These are phyloP conservation scores for Atherinomorus stipes DNA, from an alignment of 2,113 vertebrate genomes.

Conservation along the genomic window DNA sequence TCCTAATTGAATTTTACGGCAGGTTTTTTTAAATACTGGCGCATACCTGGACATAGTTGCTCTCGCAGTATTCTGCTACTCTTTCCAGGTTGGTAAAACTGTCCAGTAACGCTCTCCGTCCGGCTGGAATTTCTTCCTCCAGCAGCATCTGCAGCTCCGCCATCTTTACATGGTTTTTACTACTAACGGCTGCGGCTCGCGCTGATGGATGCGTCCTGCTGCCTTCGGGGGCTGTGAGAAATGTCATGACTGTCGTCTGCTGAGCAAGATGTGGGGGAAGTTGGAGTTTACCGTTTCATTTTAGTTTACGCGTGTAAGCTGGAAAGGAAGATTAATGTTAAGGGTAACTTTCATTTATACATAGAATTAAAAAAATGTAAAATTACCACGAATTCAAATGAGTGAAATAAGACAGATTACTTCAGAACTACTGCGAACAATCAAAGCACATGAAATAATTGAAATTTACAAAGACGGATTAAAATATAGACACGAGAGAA, in stretches of 20 bases:
- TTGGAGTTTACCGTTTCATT: neutral
- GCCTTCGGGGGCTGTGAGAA: conserved; percentile 46
- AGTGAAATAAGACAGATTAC: too few relatives aligned
- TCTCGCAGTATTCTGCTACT: conserved; percentile 95
- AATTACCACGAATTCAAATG: too few relatives aligned
- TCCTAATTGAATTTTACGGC: neutral
- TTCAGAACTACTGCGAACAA: too few relatives aligned
- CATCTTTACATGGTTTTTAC: conserved; percentile 90
- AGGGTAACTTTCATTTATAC: too few relatives aligned
- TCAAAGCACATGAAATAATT: too few relatives aligned
- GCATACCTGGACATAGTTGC: conserved; percentile 95
- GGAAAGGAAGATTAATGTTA: too few relatives aligned
- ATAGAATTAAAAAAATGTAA: too few relatives aligned
- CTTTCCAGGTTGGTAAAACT: conserved; percentile 92
- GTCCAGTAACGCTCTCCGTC: conserved; percentile 92
- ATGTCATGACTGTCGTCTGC: rapidly evolving
- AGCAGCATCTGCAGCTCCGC: conserved; percentile 98
- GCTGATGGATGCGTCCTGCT: conserved; percentile 13
- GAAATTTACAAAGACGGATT: too few relatives aligned
- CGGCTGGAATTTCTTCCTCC: conserved; percentile 96
- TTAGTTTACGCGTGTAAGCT: neutral
- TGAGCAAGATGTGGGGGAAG: neutral
- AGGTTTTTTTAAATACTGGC: neutral
- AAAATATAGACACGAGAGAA: too few relatives aligned
- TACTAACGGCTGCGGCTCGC: conserved; percentile 38